These are phyloP conservation scores for Lapara coniferarum DNA, from an alignment of 2,888 invertebrate genomes.

Conservation along the genomic window DNA sequence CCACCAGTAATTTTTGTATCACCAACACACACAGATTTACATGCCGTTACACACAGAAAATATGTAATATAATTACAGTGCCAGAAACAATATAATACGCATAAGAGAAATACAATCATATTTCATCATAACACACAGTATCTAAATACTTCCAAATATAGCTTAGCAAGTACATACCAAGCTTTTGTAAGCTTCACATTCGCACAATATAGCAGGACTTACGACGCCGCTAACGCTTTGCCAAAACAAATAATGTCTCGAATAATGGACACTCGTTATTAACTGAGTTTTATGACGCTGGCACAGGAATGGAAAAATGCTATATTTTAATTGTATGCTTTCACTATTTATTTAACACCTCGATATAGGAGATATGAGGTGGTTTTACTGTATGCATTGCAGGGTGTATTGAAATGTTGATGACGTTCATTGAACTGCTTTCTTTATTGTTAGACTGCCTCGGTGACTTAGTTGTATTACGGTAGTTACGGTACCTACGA, in stretches of 20 bases:
- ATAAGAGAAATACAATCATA: too few relatives aligned
- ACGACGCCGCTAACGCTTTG: constrained; percentile 27
- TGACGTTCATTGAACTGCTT: neutral
- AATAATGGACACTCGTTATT: constrained; percentile 50
- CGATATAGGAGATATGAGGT: neutral
- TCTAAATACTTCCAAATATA: neutral
- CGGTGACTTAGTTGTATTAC: too few relatives aligned
- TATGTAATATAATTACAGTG: too few relatives aligned
- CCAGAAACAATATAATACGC: too few relatives aligned
- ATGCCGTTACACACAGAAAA: too few relatives aligned
- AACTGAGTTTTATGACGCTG: constrained; percentile 63
- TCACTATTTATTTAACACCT: neutral
- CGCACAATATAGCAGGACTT: constrained; percentile 10
- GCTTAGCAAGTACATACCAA: neutral
- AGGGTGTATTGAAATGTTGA: neutral
- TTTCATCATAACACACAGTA: too few relatives aligned
- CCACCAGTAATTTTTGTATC: too few relatives aligned
- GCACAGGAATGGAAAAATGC: constrained; percentile 43
- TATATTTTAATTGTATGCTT: constrained; percentile 6
- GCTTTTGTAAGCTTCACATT: constrained; percentile 4
- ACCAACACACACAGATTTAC: too few relatives aligned
- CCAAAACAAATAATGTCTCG: constrained; percentile 45
- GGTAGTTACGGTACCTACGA: too few relatives aligned
- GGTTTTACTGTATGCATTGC: too few relatives aligned
- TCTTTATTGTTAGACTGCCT: too few relatives aligned